These are phyloP conservation scores for Ernsta delagoae DNA, from an alignment of 2,888 invertebrate species.

Conservation along the genomic window DNA sequence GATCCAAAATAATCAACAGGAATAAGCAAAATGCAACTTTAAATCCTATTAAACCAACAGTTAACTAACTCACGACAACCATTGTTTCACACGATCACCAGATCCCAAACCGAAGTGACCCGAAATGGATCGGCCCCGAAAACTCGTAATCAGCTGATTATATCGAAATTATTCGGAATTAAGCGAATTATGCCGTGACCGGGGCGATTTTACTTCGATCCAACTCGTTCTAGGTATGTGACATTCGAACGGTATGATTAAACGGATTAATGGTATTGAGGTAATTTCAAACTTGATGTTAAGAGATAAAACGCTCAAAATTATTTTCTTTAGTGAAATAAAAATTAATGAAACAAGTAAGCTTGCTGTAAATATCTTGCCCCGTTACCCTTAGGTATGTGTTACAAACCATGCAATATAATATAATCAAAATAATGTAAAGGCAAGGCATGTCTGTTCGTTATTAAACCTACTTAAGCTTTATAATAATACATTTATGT, in stretches of 20 bases:
- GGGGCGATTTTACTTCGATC: slow-evolving; percentile 11
- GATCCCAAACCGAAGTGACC: slow-evolving; percentile 20
- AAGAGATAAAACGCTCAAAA: background rate
- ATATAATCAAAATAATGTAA: too few species aligned
- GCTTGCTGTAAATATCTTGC: too few species aligned
- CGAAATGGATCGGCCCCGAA: slow-evolving; percentile 13
- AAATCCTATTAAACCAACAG: background rate
- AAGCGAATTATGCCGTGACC: slow-evolving; percentile 27
- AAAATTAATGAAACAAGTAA: too few species aligned
- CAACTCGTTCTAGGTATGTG: slow-evolving; percentile 3
- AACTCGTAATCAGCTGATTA: slow-evolving; percentile 18
- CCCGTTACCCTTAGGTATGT: too few species aligned
- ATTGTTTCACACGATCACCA: slow-evolving; percentile 14
- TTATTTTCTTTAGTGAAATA: too few species aligned
- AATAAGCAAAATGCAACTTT: background rate
- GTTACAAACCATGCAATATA: too few species aligned
- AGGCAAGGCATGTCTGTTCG: too few species aligned
- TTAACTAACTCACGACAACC: slow-evolving; percentile 12
- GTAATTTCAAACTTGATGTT: too few species aligned
- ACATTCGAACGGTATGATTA: slow-evolving; percentile 22
- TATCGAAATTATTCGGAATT: slow-evolving; percentile 23
- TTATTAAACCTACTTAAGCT: too few species aligned
- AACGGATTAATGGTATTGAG: background rate
- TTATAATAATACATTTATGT: too few species aligned
- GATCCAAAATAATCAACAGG: background rate